Base-by-base conservation (phyloP, 2,888 invertebrate genomes). In the Rhorus exstirpatorius region DNA sequence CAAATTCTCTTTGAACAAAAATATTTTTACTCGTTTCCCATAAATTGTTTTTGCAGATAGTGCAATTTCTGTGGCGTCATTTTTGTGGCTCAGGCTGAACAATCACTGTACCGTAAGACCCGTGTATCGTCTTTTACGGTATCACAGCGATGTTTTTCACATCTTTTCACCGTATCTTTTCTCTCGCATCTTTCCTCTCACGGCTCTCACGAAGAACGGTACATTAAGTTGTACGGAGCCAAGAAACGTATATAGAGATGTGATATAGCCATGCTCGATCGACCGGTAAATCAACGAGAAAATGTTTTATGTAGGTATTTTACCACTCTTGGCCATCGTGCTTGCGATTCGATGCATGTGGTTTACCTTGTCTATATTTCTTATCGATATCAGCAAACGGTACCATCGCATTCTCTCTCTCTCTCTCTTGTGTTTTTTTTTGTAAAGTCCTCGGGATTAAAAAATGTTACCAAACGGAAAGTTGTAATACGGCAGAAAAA, bases 201-300 rank as follows among this genome's bases (percentile, higher is more conserved):
- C n/a, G 44, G 51, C 71, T 75, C 58, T 75, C 72, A 26, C 17
- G 70, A 67, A 75, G 44, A 82, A 82, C 82, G 82, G 79, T 82
- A 75, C 24, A 75, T 58, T 74, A 38, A 46, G 70, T 46, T 65
- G 6, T 53, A 63, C 53, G 53, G 51, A 74, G 17, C 10, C 63
- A 41, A 63, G 63, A 46, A 24, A n/a, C 24, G 3, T 24, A 7
- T 21, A 14, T 24, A 14, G 14, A 24, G 19, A 46, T 19, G 14
- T 26, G 26, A 65, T 26, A 24, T 46, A 46, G 21, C 24, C 35
- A 46, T 35, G 46, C 10, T 14, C 65, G 58, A 67, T 65, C 65
- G 53, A 75, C 63, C 58, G 67, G 58, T 76, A 68, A 78, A 67
- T 60, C 49, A 38, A 24, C 61, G 63, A 24, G 60, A 68, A 78